phyloP scores from a whole-genome alignment of 1,140 invertebrate species.

The Bombus superbus region DNA sequence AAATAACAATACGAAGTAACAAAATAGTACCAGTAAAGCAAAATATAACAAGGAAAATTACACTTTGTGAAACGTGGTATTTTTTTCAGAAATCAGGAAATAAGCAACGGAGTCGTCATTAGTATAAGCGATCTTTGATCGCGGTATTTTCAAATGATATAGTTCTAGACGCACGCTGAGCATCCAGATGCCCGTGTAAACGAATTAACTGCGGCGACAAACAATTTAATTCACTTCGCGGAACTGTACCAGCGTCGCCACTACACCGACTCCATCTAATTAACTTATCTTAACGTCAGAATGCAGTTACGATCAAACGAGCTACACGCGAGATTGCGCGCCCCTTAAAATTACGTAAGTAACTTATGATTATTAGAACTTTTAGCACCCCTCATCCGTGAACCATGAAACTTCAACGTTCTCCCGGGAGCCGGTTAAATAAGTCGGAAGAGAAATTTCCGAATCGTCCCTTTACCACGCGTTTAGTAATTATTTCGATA shows the following conservation, averaged over 20 bases:
- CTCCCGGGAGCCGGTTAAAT: neutral
- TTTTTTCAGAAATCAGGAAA: too few relatives aligned
- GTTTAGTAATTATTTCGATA: neutral
- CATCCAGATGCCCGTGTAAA: slow-evolving; percentile 29
- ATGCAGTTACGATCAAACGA: slow-evolving; percentile 61
- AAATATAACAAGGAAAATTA: too few relatives aligned
- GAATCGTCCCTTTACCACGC: too few relatives aligned
- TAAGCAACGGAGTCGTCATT: too few relatives aligned
- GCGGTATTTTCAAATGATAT: neutral
- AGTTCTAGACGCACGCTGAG: neutral
- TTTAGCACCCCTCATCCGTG: neutral
- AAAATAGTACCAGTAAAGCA: too few relatives aligned
- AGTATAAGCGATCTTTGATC: neutral
- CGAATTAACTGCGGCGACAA: slow-evolving; percentile 30
- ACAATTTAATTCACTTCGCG: slow-evolving; percentile 54
- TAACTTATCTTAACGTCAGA: slow-evolving; percentile 72
- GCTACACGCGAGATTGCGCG: slow-evolving; percentile 25
- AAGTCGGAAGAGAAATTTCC: neutral
- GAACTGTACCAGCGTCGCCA: slow-evolving; percentile 24
- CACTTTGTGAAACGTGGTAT: too few relatives aligned
- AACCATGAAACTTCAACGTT: neutral
- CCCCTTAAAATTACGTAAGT: slow-evolving; percentile 41
- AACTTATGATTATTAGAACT: slow-evolving; percentile 32
- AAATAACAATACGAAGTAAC: too few relatives aligned
- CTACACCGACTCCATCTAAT: slow-evolving; percentile 40